Percentiles rank a stretch among this genome's conserved stretches.
Evolutionary conservation across 2,113 vertebrate species (phyloP).

Genomic region (Penelope pileata): DNA sequence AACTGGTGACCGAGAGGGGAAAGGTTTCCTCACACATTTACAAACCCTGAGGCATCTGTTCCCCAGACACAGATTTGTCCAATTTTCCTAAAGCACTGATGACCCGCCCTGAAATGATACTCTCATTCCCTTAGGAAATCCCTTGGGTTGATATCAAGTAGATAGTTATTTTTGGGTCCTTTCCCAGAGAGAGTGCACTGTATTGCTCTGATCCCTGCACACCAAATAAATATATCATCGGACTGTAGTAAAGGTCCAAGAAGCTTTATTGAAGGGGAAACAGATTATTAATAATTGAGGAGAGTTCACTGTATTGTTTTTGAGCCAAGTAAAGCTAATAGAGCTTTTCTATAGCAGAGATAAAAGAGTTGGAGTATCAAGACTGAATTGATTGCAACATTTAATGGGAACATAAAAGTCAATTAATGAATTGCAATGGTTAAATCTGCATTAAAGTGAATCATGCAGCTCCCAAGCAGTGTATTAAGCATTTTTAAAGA

Average conservation of each 20-base stretch:
- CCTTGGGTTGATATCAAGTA: slow-evolving; percentile 54
- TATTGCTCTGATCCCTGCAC: slow-evolving; percentile 46
- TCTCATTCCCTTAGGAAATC: slow-evolving; percentile 58
- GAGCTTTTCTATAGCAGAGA: not conserved
- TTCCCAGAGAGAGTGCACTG: slow-evolving; percentile 58
- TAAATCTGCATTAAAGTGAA: slow-evolving; percentile 16
- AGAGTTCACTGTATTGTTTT: slow-evolving; percentile 29
- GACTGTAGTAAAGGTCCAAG: slow-evolving; percentile 26
- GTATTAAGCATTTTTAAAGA: slow-evolving; percentile 9
- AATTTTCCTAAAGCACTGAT: slow-evolving; percentile 42
- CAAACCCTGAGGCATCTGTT: slow-evolving; percentile 55
- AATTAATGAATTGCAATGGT: slow-evolving; percentile 47
- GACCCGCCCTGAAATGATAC: slow-evolving; percentile 46
- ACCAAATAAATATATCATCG: slow-evolving; percentile 36
- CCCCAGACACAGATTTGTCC: slow-evolving; percentile 60
- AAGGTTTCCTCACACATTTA: slow-evolving; percentile 52
- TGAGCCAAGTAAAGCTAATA: slow-evolving; percentile 57
- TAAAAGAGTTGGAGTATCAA: not conserved
- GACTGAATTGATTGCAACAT: slow-evolving; percentile 3
- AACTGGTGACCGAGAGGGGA: slow-evolving; percentile 46
- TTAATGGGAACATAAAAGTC: slow-evolving; percentile 14
- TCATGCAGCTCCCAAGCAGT: not conserved
- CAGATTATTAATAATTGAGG: slow-evolving; percentile 65
- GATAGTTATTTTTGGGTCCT: slow-evolving; percentile 62
- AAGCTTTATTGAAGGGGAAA: slow-evolving; percentile 42